Evolutionary conservation across 2,888 invertebrate species (phyloP), one percentile per base, ranked within the genome.

Genomic region (Rosalia funebris): DNA sequence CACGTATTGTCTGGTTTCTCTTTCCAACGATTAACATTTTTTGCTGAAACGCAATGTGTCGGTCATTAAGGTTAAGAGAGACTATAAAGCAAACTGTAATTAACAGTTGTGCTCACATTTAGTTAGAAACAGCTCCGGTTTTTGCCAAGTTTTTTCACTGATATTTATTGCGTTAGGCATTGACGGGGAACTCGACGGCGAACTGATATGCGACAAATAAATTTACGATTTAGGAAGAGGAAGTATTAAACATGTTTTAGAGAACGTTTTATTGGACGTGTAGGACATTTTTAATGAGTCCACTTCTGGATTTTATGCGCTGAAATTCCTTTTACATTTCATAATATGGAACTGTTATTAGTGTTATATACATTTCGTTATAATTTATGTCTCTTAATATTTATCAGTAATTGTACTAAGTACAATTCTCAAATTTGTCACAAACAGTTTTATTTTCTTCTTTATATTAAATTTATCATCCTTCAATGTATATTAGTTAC

Each of bases 201-300:
- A 50, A 50, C 25, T 56, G 62, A 64, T 64, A 60, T 44, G 59
- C 50, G 60, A 55, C 60, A 65, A 62, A 65, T 68, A 62, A 68
- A 65, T 68, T 60, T 60, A 60, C 57, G 55, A 46, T 68, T 68
- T 65, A 68, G 65, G 68, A 68, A 68, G 65, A 68, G 68, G 68
- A 68, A 68, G 68, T 60, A 50, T 39, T 39, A 39, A 50, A 50
- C 39, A 25, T 17, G 50, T 39, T 50, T 50, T 19, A 50, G 39
- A 39, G 19, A 50, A 39, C 39, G 31, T 46, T 50, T 50, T 34
- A 47, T 34, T 47, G 11, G 36, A 48, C 20, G 48, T 48, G 25
- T 50, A 39, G 31, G 50, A 41, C 20, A 31, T 50, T 50, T 50
- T 50, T 50, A 39, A 39, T 25, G 41, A 39, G 16, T n/a, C 16